A percentile compares a stretch with the other conserved stretches of the same genome.
These are phyloP conservation scores for Gracilinanus agilis DNA, from an alignment of 2,113 vertebrate genomes.

Conservation along the genomic window DNA sequence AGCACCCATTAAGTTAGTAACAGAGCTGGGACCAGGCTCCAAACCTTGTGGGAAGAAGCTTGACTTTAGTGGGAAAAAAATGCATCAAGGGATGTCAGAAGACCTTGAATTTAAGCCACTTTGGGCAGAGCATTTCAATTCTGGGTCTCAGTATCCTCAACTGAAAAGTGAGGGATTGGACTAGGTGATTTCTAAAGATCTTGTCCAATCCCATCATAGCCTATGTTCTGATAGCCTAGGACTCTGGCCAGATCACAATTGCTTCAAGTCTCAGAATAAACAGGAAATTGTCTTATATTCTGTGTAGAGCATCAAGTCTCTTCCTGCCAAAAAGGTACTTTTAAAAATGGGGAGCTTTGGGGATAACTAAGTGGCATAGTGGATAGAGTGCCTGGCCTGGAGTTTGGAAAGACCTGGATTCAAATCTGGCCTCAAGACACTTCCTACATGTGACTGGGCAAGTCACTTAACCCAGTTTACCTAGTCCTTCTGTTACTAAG, in stretches of 20 bases:
- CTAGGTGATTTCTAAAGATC: background rate
- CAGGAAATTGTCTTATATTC: constrained; percentile 30
- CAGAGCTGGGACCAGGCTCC: background rate
- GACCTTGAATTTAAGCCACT: constrained; percentile 31
- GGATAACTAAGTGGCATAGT: no score
- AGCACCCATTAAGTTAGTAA: background rate
- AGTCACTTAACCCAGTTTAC: no score
- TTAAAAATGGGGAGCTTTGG: background rate
- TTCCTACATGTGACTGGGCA: no score
- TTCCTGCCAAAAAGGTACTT: constrained; percentile 42
- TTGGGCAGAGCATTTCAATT: constrained; percentile 28
- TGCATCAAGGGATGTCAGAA: background rate
- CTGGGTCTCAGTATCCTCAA: background rate
- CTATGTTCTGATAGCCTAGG: background rate
- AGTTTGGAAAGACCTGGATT: no score
- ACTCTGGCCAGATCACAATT: background rate
- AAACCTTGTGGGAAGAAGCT: background rate
- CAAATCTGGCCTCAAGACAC: no score
- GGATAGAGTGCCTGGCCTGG: no score
- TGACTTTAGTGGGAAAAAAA: background rate
- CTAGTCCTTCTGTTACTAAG: no score
- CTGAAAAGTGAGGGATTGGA: background rate
- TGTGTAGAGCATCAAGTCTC: background rate
- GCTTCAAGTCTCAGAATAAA: background rate
- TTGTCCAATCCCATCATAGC: constrained; percentile 3